A percentile compares a stretch with the other conserved stretches of the same genome.
phyloP scores from a whole-genome alignment of 2,888 invertebrate species.

The Drosophila mulleri region DNA sequence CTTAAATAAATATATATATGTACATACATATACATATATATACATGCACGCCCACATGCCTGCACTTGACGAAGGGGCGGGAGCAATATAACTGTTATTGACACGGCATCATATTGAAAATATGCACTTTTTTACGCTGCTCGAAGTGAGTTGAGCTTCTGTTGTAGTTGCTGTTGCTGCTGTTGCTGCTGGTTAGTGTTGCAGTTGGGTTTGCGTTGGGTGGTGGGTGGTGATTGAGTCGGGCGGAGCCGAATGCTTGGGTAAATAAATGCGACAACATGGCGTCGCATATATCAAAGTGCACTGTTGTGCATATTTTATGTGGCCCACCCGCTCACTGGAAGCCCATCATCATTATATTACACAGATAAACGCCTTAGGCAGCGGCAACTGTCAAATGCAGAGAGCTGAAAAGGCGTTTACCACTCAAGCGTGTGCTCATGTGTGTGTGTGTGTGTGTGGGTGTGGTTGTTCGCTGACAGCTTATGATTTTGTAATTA shows the following conservation, averaged over 20 bases:
- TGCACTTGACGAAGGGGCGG: conserved; percentile 35
- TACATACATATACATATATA: background rate
- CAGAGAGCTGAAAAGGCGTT: conserved; percentile 64
- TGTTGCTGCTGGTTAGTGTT: conserved; percentile 8
- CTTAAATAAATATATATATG: background rate
- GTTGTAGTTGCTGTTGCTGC: conserved; percentile 3
- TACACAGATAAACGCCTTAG: conserved; percentile 77
- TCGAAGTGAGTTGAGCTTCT: conserved; percentile 17
- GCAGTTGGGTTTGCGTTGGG: conserved; percentile 8
- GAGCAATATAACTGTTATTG: conserved; percentile 79
- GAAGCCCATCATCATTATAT: conserved; percentile 69
- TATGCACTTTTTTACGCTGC: conserved; percentile 54
- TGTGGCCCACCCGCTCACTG: conserved; percentile 22
- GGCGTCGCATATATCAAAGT: conserved; percentile 62
- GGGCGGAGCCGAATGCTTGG: conserved; percentile 33
- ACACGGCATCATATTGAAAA: conserved; percentile 81
- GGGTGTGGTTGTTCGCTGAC: conserved; percentile 51
- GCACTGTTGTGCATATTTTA: conserved; percentile 75
- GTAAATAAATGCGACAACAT: conserved; percentile 76
- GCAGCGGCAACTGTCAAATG: conserved; percentile 66
- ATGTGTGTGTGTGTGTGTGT: conserved; percentile 7
- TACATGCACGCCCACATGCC: conserved; percentile 31
- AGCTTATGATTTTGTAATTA: conserved; percentile 79
- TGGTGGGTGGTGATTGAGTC: background rate
- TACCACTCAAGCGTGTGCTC: conserved; percentile 26